Evolutionary conservation across 2,113 vertebrate genomes (phyloP).

Genomic region (Xiphorhynchus elegans): DNA sequence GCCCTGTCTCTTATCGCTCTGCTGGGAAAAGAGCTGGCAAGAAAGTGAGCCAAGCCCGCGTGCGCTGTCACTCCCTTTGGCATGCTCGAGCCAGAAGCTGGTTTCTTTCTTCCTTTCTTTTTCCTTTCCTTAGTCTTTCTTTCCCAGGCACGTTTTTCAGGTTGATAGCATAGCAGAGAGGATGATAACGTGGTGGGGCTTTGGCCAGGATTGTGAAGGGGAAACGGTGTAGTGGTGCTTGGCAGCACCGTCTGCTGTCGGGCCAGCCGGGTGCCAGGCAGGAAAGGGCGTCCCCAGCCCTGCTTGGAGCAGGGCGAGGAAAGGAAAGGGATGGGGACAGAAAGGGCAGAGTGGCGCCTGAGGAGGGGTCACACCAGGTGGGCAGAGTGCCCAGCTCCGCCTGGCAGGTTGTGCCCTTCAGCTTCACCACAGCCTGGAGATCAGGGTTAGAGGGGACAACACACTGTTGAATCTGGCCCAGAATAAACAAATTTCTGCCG

Average conservation of each 20-base stretch:
- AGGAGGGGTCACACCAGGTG: not conserved
- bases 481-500: slow-evolving; percentile 47
- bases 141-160: not conserved
- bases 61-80: not conserved
- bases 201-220: not conserved
- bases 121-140: not conserved
- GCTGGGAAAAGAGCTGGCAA: slow-evolving; percentile 21
- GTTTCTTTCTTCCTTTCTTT: not conserved
- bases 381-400: not conserved
- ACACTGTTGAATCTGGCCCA: not conserved
- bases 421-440: rapidly evolving
- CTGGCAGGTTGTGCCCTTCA: not conserved
- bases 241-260: rapidly evolving
- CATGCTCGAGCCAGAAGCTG: not conserved
- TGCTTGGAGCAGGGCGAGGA: not conserved
- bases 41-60: not conserved
- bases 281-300: slow-evolving; percentile 64
- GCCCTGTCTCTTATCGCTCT: not conserved
- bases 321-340: slow-evolving; percentile 48
- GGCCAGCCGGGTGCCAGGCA: slow-evolving; percentile 49
- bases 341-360: slow-evolving; percentile 1
- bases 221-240: rapidly evolving
- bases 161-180: rapidly evolving
- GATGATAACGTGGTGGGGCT: rapidly evolving
- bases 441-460: not conserved